Evolutionary conservation across 2,797 vertebrate genomes (phyloP).

Genomic region (Sebastes itinus): DNA sequence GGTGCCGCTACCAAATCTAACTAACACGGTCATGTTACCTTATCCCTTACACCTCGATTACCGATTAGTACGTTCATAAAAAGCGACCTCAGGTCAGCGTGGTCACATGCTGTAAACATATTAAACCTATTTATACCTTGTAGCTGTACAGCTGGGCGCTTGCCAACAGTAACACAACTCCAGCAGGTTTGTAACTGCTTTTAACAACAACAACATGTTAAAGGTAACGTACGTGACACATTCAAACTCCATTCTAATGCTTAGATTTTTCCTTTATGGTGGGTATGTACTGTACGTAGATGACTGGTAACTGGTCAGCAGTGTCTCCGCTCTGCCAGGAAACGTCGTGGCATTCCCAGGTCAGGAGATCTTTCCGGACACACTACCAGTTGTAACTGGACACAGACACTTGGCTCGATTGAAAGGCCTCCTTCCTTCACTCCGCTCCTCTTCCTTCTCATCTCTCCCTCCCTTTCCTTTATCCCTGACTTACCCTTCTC

Average conservation of each 20-base stretch:
- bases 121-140: conserved; percentile 51
- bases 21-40: not conserved
- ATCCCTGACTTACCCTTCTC: not conserved
- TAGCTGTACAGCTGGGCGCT: conserved; percentile 9
- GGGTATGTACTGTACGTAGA: conserved; percentile 7
- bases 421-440: conserved; percentile 36
- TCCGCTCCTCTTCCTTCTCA: conserved; percentile 12
- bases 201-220: conserved; percentile 25
- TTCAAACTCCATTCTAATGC: not conserved
- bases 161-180: conserved; percentile 28
- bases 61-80: conserved; percentile 16
- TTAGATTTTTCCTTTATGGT: not conserved
- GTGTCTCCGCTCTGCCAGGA: conserved; percentile 46
- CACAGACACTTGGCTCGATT: conserved; percentile 56
- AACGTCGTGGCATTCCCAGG: conserved; percentile 59
- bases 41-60: not conserved
- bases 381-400: conserved; percentile 71
- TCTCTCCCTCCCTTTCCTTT: not conserved
- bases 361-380: conserved; percentile 76
- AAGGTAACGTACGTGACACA: not conserved
- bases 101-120: conserved; percentile 42
- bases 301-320: not conserved
- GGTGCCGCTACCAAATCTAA: not conserved
- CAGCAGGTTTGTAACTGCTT: conserved; percentile 5
- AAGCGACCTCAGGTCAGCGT: conserved; percentile 22